These are phyloP conservation scores for Solea senegalensis DNA, from an alignment of 2,113 vertebrate species.

Conservation along the genomic window DNA sequence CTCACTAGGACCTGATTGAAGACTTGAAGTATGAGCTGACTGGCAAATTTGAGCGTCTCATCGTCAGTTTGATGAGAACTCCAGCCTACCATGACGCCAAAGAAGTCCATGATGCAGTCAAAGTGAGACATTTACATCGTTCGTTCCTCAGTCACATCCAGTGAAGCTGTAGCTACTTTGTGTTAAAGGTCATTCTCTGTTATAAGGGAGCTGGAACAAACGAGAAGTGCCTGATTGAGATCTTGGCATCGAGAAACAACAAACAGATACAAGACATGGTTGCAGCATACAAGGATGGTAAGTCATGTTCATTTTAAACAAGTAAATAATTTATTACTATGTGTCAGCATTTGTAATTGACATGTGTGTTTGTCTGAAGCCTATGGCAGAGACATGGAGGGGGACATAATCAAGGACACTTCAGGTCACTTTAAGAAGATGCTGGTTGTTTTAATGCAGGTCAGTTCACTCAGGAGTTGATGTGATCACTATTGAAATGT, in stretches of 20 bases:
- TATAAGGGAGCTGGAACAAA: constrained; percentile 89
- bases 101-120: constrained; percentile 92
- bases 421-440: constrained; percentile 98
- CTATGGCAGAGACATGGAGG: constrained; percentile 89
- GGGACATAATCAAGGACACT: constrained; percentile 87
- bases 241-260: constrained; percentile 93
- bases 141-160: background rate
- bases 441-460: constrained; percentile 94
- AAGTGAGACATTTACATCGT: constrained; percentile 75
- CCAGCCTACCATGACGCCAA: constrained; percentile 92
- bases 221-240: constrained; percentile 93
- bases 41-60: constrained; percentile 95
- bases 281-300: constrained; percentile 93
- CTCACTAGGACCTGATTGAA: constrained; percentile 90
- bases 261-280: constrained; percentile 86
- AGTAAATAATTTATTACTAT: background rate
- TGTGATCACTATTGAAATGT: background rate
- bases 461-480: constrained; percentile 53
- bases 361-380: constrained; percentile 73
- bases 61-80: constrained; percentile 92
- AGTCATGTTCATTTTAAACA: constrained; percentile 34
- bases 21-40: constrained; percentile 97
- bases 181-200: constrained; percentile 17
- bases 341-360: background rate
- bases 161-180: constrained; percentile 1